phyloP scores from a whole-genome alignment of 53 echinoderm and acorn worm species.

The Echinarachnius parma region DNA sequence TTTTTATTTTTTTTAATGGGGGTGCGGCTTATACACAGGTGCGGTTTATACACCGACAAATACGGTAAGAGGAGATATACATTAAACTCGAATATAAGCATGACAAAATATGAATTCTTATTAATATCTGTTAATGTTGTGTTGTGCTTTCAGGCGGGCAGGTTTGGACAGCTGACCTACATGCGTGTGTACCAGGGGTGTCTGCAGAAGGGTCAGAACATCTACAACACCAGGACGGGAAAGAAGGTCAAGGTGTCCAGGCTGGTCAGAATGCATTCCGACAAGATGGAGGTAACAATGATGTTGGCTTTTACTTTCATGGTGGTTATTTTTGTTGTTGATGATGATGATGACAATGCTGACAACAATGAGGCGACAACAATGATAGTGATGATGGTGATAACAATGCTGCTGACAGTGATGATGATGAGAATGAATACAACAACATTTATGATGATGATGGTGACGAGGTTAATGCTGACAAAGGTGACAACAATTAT shows the following conservation, averaged over 20 bases:
- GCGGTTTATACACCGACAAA: too few relatives aligned
- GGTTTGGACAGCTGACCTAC: constrained; percentile 97
- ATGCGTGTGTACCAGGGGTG: constrained; percentile 90
- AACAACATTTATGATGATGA: not conserved
- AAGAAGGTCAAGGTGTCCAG: constrained; percentile 79
- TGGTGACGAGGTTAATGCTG: too few relatives aligned
- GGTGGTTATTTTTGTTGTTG: not conserved
- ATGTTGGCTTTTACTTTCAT: not conserved
- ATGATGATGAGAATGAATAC: too few relatives aligned
- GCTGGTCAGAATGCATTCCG: constrained; percentile 82
- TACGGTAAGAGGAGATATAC: too few relatives aligned
- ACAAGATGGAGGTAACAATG: constrained; percentile 84
- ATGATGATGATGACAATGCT: too few relatives aligned
- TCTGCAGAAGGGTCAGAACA: constrained; percentile 79
- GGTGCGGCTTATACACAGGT: too few relatives aligned
- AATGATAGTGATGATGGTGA: too few relatives aligned
- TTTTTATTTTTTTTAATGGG: too few relatives aligned
- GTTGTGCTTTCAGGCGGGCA: constrained; percentile 66
- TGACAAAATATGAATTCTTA: not conserved
- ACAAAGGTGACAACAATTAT: too few relatives aligned
- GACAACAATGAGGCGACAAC: too few relatives aligned
- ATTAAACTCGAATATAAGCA: too few relatives aligned
- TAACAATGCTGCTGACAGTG: not conserved
- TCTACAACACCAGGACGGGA: constrained; percentile 84
- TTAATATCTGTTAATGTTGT: not conserved